Evolutionary conservation across 2,797 vertebrate genomes (phyloP).

Genomic region (Arctocebus calabarensis): DNA sequence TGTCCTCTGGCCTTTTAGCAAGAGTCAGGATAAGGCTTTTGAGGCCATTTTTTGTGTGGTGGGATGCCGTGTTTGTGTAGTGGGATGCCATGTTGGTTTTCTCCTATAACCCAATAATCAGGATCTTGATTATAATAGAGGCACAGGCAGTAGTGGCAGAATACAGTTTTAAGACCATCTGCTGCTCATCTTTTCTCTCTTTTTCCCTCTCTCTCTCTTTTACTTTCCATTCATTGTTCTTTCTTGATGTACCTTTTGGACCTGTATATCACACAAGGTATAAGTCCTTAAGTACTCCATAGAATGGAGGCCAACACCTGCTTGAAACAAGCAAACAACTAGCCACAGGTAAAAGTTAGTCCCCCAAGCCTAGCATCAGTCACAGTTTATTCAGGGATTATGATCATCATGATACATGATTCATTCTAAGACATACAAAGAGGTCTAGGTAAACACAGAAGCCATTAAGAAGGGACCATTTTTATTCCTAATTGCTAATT

Average conservation of each 20-base stretch:
- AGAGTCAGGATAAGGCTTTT: not conserved
- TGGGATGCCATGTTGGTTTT: not conserved
- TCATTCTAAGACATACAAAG: not conserved
- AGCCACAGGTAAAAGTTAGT: not conserved
- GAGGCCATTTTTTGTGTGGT: not conserved
- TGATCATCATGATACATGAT: not conserved
- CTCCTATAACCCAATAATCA: not conserved
- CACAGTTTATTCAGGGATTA: not conserved
- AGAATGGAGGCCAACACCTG: not conserved
- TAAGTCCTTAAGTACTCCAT: not conserved
- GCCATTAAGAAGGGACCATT: not conserved
- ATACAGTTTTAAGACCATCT: not conserved
- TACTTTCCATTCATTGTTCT: no score
- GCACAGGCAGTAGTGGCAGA: not conserved
- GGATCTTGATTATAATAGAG: not conserved
- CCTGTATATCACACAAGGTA: not conserved
- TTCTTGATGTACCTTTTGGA: not conserved
- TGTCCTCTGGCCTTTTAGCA: not conserved
- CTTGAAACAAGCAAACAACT: not conserved
- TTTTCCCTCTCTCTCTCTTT: not conserved
- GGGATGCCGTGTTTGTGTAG: not conserved
- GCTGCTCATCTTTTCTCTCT: not conserved
- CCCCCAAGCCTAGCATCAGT: not conserved
- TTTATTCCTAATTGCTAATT: not conserved
- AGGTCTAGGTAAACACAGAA: not conserved